These are phyloP conservation scores for Clamator glandarius DNA, from an alignment of 2,797 vertebrate species.

Conservation along the genomic window DNA sequence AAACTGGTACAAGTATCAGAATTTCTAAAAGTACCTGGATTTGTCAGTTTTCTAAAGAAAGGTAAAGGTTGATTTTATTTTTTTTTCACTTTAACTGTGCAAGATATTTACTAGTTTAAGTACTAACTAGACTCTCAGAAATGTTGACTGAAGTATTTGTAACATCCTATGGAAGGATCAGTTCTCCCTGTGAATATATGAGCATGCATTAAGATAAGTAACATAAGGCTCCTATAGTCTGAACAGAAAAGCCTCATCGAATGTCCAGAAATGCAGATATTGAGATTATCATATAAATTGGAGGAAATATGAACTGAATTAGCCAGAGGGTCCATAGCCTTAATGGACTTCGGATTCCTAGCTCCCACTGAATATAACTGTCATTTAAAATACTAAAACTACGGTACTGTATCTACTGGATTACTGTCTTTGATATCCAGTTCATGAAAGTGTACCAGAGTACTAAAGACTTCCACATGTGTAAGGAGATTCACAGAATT, in stretches of 20 bases:
- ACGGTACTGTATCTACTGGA: neutral
- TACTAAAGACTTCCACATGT: neutral
- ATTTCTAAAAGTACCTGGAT: neutral
- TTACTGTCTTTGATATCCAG: neutral
- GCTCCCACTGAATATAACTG: neutral
- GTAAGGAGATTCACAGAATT: neutral
- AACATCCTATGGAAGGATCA: neutral
- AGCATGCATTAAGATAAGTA: neutral
- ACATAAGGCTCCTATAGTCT: neutral
- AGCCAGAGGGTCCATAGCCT: neutral
- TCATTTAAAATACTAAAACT: neutral
- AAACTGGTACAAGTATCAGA: neutral
- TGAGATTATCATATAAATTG: neutral
- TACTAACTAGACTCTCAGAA: neutral
- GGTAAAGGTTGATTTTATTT: neutral
- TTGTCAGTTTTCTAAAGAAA: neutral
- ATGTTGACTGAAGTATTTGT: neutral
- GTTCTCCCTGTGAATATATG: neutral
- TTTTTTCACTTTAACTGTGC: neutral
- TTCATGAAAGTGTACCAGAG: accelerated
- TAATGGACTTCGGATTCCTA: neutral
- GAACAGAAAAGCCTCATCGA: neutral
- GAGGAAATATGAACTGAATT: neutral
- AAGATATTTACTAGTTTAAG: neutral
- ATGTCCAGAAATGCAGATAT: neutral